phyloP scores from a whole-genome alignment of 1,140 invertebrate species.

The Rhopalosiphum maidis region DNA sequence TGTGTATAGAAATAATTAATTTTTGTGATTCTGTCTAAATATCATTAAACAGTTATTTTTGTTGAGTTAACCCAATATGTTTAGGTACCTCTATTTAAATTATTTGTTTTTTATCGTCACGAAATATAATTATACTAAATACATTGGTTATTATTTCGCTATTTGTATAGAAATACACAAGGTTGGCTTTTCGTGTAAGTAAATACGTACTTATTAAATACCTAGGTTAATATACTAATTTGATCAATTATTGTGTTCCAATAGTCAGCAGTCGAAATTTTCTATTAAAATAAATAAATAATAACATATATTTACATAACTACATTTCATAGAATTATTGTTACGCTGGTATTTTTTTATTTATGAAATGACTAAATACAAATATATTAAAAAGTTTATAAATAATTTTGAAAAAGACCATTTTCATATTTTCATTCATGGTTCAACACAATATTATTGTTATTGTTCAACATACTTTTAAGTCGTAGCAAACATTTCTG shows the following conservation, averaged over 20 bases:
- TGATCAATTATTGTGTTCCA: not conserved
- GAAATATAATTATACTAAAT: not conserved
- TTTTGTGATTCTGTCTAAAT: not conserved
- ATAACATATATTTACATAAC: not conserved
- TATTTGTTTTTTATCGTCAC: not conserved
- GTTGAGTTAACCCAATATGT: not conserved
- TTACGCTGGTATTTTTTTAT: not conserved
- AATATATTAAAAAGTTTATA: not conserved
- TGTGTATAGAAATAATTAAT: not conserved
- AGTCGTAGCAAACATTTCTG: too few relatives aligned
- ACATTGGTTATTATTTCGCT: not conserved
- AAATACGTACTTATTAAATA: not conserved
- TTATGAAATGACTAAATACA: too few relatives aligned
- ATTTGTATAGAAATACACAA: not conserved
- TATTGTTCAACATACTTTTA: not conserved
- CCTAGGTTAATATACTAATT: not conserved
- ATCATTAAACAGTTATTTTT: constrained; percentile 7
- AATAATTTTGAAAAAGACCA: not conserved
- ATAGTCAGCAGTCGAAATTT: not conserved
- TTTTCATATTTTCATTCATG: not conserved
- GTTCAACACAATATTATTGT: not conserved
- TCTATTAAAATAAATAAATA: not conserved
- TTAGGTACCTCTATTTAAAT: not conserved
- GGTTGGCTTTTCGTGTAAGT: not conserved
- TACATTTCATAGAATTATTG: not conserved